Base-by-base conservation (phyloP, 2,113 vertebrate species). In the Pelecanoides urinatrix region DNA sequence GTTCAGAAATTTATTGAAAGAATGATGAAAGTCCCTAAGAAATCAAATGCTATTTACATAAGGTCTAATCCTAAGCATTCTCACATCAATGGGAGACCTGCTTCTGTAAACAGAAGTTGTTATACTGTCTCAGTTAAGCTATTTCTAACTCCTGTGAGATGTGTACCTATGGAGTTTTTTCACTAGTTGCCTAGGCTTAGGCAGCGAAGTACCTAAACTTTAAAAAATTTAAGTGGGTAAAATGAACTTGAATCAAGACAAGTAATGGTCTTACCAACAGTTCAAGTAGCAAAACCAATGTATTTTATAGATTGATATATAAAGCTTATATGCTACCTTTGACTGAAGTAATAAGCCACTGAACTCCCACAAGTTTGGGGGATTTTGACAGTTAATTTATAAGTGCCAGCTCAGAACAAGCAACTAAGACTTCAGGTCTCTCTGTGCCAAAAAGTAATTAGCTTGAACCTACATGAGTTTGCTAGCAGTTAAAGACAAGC, bases 371-470 rank as follows among this genome's bases (percentile, higher is more conserved):
- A 73, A 34, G n/a, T 88, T 68, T 10, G 9, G 73, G 13, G 7
- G 52, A 61, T 94, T 87, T 78, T 79, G 70, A 75, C 52, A 82
- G 78, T 83, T 78, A 92, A 91, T 94, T 94, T 90, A 2, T 67
- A 96, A 95, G 36, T 45, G 68, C 61, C 76, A 76, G 15, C 50
- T 91, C 73, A 72, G 75, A 91, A 82, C 22, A 90, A 87, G 58
- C 23, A 87, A 32, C 68, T 86, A 81, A 71, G 38, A 68, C 14
- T 85, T 78, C 38, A 70, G 70, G 83, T 91, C 73, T 96, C 83
- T 66, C 80, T 63, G 80, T 34, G 53, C 58, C 80, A 91, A 73
- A 55, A 91, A 94, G 84, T 85, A 97, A 97, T 97, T 97, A 94
- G n/a, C 53, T 82, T 87, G 38, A 92, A 75, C 23, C 73, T 88